Conservation (phyloP, 2,888 invertebrate species). For the Margaritifera margaritifera region DNA sequence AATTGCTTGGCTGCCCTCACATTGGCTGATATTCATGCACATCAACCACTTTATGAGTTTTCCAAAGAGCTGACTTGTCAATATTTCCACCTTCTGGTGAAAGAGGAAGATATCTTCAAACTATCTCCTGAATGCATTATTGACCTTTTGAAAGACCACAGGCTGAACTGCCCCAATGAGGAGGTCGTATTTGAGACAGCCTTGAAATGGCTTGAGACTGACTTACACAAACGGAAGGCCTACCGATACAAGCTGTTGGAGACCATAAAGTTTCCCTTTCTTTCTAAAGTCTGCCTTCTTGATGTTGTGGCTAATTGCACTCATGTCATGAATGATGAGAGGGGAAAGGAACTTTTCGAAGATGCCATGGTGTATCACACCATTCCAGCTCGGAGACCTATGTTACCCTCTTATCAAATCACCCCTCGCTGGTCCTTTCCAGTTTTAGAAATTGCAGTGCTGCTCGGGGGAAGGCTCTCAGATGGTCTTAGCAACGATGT, state of each 20-base stretch:
- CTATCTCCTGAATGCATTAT: slow-evolving; percentile 58
- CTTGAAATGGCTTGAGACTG: slow-evolving; percentile 57
- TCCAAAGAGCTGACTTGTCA: slow-evolving; percentile 56
- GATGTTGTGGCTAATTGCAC: slow-evolving; percentile 53
- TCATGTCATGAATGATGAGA: slow-evolving; percentile 52
- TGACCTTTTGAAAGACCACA: slow-evolving; percentile 56
- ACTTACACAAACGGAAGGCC: slow-evolving; percentile 40
- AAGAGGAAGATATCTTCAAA: slow-evolving; percentile 62
- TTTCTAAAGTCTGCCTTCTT: slow-evolving; percentile 55
- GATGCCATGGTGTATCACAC: slow-evolving; percentile 60
- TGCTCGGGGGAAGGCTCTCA: slow-evolving; percentile 59
- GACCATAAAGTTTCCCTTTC: slow-evolving; percentile 61
- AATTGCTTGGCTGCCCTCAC: slow-evolving; percentile 65
- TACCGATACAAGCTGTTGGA: slow-evolving; percentile 51
- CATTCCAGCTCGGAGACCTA: slow-evolving; percentile 58
- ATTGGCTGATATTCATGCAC: slow-evolving; percentile 62
- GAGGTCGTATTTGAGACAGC: slow-evolving; percentile 60
- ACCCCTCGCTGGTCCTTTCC: slow-evolving; percentile 58
- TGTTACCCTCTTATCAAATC: slow-evolving; percentile 61
- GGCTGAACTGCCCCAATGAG: slow-evolving; percentile 55
- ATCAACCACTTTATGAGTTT: slow-evolving; percentile 55
- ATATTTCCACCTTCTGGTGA: slow-evolving; percentile 52
- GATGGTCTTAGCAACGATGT: slow-evolving; percentile 67
- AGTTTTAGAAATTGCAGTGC: slow-evolving; percentile 56
- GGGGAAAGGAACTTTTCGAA: slow-evolving; percentile 56